These are phyloP conservation scores for Aleiodes leptofemur DNA, from an alignment of 2,888 invertebrate genomes.

Conservation along the genomic window DNA sequence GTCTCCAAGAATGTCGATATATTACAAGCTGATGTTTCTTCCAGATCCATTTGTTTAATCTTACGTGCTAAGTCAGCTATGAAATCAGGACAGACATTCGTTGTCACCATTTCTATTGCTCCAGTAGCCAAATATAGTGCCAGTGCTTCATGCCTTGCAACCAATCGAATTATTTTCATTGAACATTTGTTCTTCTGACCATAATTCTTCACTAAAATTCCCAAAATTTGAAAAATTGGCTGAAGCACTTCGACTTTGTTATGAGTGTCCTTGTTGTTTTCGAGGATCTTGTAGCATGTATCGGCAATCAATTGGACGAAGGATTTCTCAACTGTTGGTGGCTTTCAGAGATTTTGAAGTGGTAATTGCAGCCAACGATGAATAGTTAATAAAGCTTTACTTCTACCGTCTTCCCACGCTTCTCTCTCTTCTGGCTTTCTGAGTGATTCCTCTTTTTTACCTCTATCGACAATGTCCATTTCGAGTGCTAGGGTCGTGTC, in stretches of 20 bases:
- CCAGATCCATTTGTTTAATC: conserved; percentile 82
- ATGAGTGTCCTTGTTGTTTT: conserved; percentile 79
- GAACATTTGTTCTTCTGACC: conserved; percentile 89
- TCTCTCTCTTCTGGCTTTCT: conserved; percentile 76
- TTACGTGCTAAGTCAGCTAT: conserved; percentile 85
- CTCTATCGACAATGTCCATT: conserved; percentile 51
- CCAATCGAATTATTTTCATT: conserved; percentile 83
- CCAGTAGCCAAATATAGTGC: conserved; percentile 83
- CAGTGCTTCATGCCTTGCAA: conserved; percentile 86
- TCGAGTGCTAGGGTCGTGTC: conserved; percentile 48
- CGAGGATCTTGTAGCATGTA: conserved; percentile 85
- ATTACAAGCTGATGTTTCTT: conserved; percentile 75
- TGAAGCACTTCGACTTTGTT: conserved; percentile 80
- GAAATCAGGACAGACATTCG: conserved; percentile 82
- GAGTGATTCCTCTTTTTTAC: conserved; percentile 66
- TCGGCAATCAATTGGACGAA: conserved; percentile 83
- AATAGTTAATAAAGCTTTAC: conserved; percentile 81
- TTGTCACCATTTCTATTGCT: conserved; percentile 82
- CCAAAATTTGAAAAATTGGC: conserved; percentile 85
- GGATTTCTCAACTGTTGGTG: conserved; percentile 88
- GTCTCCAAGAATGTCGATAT: conserved; percentile 68
- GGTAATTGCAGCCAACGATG: conserved; percentile 83
- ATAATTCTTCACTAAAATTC: conserved; percentile 87
- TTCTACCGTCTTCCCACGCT: conserved; percentile 84
- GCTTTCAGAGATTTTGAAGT: conserved; percentile 86